phyloP scores from a whole-genome alignment of 1,140 invertebrate genomes.

The Bombus difficillimus region DNA sequence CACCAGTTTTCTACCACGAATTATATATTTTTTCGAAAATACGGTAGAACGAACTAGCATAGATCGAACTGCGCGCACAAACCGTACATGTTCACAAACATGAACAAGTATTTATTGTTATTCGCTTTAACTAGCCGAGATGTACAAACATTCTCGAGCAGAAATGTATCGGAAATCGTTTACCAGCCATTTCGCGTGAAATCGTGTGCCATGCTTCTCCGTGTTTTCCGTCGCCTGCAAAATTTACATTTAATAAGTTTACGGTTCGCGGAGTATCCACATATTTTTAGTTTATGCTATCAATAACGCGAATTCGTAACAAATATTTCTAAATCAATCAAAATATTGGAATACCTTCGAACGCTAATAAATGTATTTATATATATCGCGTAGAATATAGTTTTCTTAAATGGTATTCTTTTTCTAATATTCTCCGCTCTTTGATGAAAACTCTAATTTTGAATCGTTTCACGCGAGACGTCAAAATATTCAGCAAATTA shows the following conservation, averaged over 20 bases:
- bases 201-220: background rate
- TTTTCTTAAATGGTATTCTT: too few species aligned
- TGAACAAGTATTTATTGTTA: background rate
- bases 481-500: too few species aligned
- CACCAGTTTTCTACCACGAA: background rate
- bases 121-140: background rate
- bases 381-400: too few species aligned
- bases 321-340: too few species aligned
- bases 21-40: background rate
- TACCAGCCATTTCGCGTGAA: background rate
- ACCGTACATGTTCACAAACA: background rate
- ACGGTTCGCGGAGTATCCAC: background rate
- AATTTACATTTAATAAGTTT: background rate
- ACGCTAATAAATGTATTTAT: too few species aligned
- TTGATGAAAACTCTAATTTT: too few species aligned
- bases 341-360: too few species aligned
- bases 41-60: background rate
- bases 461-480: too few species aligned
- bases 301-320: background rate
- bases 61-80: too few species aligned
- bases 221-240: background rate
- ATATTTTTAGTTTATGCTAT: background rate
- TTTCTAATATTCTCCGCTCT: too few species aligned
- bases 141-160: background rate
- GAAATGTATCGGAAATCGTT: background rate